Evolutionary conservation across 2,797 vertebrate species (phyloP).

Genomic region (Amblyopsis hoosieri): DNA sequence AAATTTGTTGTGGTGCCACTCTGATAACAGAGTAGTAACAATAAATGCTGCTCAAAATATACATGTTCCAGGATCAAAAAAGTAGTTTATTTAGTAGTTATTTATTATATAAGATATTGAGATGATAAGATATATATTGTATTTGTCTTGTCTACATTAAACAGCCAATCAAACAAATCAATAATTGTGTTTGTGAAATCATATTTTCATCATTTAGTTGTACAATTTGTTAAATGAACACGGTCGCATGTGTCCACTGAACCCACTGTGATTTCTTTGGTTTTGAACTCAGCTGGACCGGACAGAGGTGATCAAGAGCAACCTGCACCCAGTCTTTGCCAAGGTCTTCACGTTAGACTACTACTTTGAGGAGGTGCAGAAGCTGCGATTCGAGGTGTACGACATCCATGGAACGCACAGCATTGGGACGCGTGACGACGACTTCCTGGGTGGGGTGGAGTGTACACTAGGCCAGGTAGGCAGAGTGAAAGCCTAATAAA

Average conservation of each 20-base stretch:
- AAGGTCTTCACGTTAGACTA: constrained; percentile 93
- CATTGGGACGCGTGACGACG: constrained; percentile 87
- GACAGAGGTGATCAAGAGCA: constrained; percentile 95
- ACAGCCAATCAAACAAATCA: too few relatives aligned
- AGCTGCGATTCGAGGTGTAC: constrained; percentile 92
- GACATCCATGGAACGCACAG: constrained; percentile 89
- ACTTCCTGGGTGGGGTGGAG: constrained; percentile 93
- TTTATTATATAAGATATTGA: too few relatives aligned
- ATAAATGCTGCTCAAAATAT: constrained; percentile 31
- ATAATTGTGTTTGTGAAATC: too few relatives aligned
- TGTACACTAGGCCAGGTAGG: constrained; percentile 94
- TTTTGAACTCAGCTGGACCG: constrained; percentile 84
- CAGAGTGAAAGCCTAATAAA: not conserved
- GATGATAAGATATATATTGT: too few relatives aligned
- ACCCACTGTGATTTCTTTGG: constrained; percentile 13
- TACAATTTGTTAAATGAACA: too few relatives aligned
- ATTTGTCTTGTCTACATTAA: too few relatives aligned
- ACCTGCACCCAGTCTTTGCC: constrained; percentile 91
- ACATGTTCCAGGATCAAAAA: too few relatives aligned
- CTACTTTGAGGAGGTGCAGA: constrained; percentile 96
- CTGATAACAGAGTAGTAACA: constrained; percentile 32
- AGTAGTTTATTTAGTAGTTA: too few relatives aligned
- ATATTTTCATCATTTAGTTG: too few relatives aligned
- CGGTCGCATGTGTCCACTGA: not conserved
- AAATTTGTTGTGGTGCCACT: constrained; percentile 41